Evolutionary conservation across 2,113 vertebrate genomes (phyloP), one percentile per base, ranked within the genome.

Genomic region (Rhabdomys dilectus): DNA sequence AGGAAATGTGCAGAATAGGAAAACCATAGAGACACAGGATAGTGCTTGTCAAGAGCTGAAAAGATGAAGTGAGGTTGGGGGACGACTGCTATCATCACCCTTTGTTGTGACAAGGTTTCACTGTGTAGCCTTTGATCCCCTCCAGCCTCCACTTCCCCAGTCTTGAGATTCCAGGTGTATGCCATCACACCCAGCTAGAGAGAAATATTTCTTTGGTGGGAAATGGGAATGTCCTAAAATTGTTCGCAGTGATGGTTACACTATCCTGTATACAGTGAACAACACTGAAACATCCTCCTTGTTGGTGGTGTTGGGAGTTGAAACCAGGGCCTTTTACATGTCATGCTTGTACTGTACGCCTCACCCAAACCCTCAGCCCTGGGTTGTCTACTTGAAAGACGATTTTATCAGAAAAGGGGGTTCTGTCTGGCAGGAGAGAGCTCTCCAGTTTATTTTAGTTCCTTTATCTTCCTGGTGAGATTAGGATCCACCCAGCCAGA

Each of bases 381-480:
- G 73, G 42, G 6, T 56, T 78, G 9, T 78, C 42, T 5, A 53
- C 42, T 90, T 58, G 24, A 91, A 77, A 86, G 48, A 34, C 1
- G 45, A 11, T 56, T 66, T 93, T 24, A 48, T 51, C 85, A 81
- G 66, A 19, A 42, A 80, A 72, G 15, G 8, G 15, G 39, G 2
- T 60, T 60, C 19, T n/a, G 36, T 64, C 80, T 89, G 58, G 15
- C 70, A 39, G 88, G 22, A 58, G 89, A 77, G 78, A 24, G 31
- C 36, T 76, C 77, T 88, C 36, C 80, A 48, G 7, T 91, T 77
- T 77, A 90, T 66, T 80, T 91, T 93, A 81, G 56, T 68, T 64
- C 21, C 0, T 87, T 77, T 77, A 58, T 66, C 92, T 95, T 95
- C 88, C 91, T 53, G 48, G 80, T 85, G 89, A 84, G 81, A 68